A percentile compares a stretch with the other conserved stretches of the same genome.
Conservation (phyloP, 1,140 invertebrate genomes). For the Lysiphlebus fabarum region DNA sequence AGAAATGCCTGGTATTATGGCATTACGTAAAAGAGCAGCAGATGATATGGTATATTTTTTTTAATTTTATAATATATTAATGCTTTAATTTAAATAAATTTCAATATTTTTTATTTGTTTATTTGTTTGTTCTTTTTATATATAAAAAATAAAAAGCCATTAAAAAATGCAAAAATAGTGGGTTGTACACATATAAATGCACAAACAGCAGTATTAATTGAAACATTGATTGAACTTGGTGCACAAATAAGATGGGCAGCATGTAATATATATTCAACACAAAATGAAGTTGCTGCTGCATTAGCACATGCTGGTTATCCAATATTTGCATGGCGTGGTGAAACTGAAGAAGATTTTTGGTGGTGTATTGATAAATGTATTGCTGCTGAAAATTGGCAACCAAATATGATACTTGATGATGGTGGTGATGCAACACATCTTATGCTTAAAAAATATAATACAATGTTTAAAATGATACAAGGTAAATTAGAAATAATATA, state of each 20-base stretch:
- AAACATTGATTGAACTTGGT: slow-evolving; percentile 86
- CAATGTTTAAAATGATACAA: slow-evolving; percentile 93
- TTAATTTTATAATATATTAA: no score
- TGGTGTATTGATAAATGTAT: slow-evolving; percentile 97
- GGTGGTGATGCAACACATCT: slow-evolving; percentile 96
- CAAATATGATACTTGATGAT: slow-evolving; percentile 99
- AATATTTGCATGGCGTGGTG: slow-evolving; percentile 93
- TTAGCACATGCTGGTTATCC: slow-evolving; percentile 85
- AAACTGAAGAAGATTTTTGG: slow-evolving; percentile 98
- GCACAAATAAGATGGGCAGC: slow-evolving; percentile 92
- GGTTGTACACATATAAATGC: slow-evolving; percentile 98
- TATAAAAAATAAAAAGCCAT: slow-evolving; percentile 57
- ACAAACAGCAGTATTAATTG: slow-evolving; percentile 94
- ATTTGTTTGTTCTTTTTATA: slow-evolving; percentile 11
- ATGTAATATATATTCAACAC: slow-evolving; percentile 98
- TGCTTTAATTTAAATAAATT: no score
- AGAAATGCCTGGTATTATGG: slow-evolving; percentile 98
- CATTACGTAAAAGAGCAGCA: slow-evolving; percentile 81
- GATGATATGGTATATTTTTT: slow-evolving; percentile 75
- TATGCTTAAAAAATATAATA: slow-evolving; percentile 95
- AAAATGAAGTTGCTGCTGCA: slow-evolving; percentile 97
- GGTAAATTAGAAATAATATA: slow-evolving; percentile 53
- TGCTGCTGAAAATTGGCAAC: slow-evolving; percentile 89
- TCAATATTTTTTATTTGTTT: background rate
- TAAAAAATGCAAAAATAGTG: slow-evolving; percentile 94